phyloP scores from a whole-genome alignment of 2,113 vertebrate species.

The Caloenas nicobarica region DNA sequence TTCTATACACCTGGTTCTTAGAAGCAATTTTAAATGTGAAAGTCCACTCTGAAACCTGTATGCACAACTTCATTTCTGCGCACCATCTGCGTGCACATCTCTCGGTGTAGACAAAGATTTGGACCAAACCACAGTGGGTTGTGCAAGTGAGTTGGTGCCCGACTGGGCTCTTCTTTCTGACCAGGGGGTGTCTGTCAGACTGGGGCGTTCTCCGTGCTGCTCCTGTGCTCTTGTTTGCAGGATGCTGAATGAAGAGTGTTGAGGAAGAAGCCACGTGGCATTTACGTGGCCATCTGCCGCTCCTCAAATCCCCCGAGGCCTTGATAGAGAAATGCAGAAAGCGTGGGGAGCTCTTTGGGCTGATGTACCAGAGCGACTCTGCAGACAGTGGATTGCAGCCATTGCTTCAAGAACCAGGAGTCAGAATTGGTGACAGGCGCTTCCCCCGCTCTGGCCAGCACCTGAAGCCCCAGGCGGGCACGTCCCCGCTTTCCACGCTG shows the following conservation, averaged over 20 bases:
- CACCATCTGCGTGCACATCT: rapidly evolving
- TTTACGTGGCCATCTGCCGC: neutral
- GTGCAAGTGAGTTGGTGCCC: neutral
- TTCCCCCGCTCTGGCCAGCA: neutral
- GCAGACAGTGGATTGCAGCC: neutral
- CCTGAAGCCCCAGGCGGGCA: rapidly evolving
- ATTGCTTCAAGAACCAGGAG: neutral
- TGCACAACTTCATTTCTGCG: neutral
- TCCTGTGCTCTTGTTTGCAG: neutral
- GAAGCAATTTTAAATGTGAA: neutral
- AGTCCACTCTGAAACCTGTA: neutral
- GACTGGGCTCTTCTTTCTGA: neutral
- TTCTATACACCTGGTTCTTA: neutral
- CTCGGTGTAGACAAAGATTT: neutral
- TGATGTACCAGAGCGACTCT: neutral
- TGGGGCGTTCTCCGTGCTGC: neutral
- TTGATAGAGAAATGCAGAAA: neutral
- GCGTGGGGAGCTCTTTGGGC: neutral
- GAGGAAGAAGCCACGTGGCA: neutral
- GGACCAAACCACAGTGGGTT: neutral
- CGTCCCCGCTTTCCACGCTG: rapidly evolving
- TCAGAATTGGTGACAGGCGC: neutral
- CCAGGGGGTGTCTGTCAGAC: neutral
- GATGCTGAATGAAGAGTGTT: neutral
- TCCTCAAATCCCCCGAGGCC: neutral